These are phyloP conservation scores for Chionoecetes opilio DNA, from an alignment of 1,140 invertebrate genomes.

Conservation along the genomic window DNA sequence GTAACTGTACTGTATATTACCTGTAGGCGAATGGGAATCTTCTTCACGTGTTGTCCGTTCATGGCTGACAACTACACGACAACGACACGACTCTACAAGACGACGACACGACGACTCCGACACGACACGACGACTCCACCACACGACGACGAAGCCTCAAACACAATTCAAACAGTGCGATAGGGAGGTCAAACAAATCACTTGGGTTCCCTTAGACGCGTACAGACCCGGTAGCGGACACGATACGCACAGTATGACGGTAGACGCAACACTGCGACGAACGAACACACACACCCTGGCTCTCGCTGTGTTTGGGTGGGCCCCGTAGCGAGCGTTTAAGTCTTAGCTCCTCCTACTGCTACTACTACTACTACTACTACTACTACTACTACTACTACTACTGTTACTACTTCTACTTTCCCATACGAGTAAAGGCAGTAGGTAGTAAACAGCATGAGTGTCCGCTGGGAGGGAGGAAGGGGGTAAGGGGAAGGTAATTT, in stretches of 20 bases:
- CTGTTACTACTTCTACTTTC: too few relatives aligned
- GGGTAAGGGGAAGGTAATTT: too few relatives aligned
- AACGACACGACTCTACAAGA: background rate
- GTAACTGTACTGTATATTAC: conserved; percentile 55
- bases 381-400: too few relatives aligned
- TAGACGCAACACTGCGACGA: conserved; percentile 69
- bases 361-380: too few relatives aligned
- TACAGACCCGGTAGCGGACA: background rate
- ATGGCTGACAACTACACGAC: background rate
- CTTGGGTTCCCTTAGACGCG: background rate
- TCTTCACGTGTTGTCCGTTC: conserved; percentile 71
- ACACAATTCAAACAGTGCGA: background rate
- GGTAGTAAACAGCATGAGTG: background rate
- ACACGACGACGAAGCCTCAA: background rate
- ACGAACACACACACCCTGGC: conserved; percentile 58
- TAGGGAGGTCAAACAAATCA: background rate
- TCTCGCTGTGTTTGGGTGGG: conserved; percentile 62
- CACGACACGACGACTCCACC: background rate
- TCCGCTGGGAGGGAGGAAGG: background rate
- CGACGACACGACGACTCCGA: background rate
- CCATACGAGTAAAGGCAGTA: too few relatives aligned
- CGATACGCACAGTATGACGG: background rate
- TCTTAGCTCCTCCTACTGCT: background rate
- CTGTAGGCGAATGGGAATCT: conserved; percentile 71
- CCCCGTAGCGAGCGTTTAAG: conserved; percentile 63